These are phyloP conservation scores for Nycticorax nycticorax DNA, from an alignment of 2,113 vertebrate species.

Conservation along the genomic window DNA sequence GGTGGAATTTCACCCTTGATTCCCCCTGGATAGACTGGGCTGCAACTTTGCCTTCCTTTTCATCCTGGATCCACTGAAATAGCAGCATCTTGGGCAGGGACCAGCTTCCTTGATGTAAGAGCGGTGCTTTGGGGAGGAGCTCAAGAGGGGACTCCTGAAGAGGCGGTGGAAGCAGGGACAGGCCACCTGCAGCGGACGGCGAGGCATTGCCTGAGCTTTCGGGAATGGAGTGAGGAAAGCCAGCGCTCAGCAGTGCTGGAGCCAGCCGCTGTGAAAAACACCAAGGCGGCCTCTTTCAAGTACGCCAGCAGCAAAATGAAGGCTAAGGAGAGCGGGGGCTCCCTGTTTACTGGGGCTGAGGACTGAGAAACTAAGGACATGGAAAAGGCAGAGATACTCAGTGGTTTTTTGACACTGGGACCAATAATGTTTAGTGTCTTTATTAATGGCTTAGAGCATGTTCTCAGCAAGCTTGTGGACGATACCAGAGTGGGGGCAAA, in stretches of 20 bases:
- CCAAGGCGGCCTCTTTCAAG: background rate
- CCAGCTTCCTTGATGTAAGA: background rate
- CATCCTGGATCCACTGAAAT: background rate
- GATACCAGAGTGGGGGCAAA: background rate
- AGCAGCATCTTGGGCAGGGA: background rate
- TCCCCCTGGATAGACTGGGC: background rate
- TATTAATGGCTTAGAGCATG: background rate
- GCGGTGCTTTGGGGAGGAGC: background rate
- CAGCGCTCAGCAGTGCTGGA: background rate
- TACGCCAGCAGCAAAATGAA: background rate
- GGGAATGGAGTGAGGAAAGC: background rate
- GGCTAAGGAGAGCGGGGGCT: background rate
- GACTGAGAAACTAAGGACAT: background rate
- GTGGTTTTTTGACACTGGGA: background rate
- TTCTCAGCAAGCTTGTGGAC: rapidly evolving
- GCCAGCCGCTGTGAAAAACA: background rate
- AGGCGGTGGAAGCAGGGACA: background rate
- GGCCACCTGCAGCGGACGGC: background rate
- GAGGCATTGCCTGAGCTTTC: background rate
- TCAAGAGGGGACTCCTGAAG: background rate
- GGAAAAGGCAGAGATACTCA: background rate
- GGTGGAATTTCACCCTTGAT: background rate
- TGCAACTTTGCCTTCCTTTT: background rate
- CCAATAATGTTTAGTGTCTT: background rate
- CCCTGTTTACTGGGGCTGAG: background rate